Base-by-base conservation (phyloP, 2,113 vertebrate species). In the Anser cygnoides region DNA sequence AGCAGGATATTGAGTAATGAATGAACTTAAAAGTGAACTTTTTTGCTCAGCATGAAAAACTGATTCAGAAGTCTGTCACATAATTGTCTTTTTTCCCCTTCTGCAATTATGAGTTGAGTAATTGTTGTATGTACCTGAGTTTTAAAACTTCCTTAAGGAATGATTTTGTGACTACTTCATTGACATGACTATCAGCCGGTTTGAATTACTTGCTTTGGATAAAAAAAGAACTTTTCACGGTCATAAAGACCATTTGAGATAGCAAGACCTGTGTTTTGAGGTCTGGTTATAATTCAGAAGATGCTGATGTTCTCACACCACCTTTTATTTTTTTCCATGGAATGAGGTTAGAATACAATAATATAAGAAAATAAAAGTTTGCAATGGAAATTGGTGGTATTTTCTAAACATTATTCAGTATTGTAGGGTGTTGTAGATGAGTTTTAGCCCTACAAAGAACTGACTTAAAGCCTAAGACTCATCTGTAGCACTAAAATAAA, bases 21-120 rank as follows among this genome's bases (percentile, higher is more conserved):
- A 57, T 59, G 29, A 88, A 91, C 43, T 93, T 96, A 68, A 82
- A 93, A 94, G 91, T 94, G 91, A 90, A 84, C 88, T 91, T 94
- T 92, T 84, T 81, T 93, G 84, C 66, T 94, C 55, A 66, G 21
- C 29, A 18, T 74, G 33, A 72, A 76, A 84, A 86, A 50, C 35
- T 31, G 8, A 26, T 82, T 92, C 59, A 58, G 41, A 87, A 90
- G 31, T 80, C 43, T 82, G n/a, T 37, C 44, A 49, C 18, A 29
- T 39, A 22, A 44, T 81, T 93, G 77, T 80, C 18, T 84, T 72
- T 71, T 88, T 80, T 20, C 7, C 1, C 19, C 23, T 90, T 91
- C 44, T 55, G 28, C 88, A n/a, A 74, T 44, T 67, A 58, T 54
- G 44, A 84, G 44, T 87, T 8, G 2, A 90, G 13, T 43, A 84